Base-by-base conservation (phyloP, 2,797 vertebrate genomes). In the Kryptolebias ocellatus region DNA sequence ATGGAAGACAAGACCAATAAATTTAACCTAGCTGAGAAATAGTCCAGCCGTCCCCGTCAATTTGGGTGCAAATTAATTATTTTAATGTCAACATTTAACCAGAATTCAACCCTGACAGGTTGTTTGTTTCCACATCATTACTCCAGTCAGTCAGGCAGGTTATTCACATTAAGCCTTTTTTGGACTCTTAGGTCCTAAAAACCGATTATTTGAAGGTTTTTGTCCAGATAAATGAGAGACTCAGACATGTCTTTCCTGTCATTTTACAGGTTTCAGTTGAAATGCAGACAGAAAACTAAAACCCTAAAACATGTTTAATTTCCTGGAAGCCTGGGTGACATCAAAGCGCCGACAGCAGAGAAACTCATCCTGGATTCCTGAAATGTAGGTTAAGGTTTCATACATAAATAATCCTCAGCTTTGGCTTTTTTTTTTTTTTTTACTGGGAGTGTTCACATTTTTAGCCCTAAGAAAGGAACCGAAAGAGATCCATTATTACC, bases 371-470 rank as follows among this genome's bases (percentile, higher is more conserved):
- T 42, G 39, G 11, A 14, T 12, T 42, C 39, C 14, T 12, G 11
- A 42, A 42, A 42, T 42, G 39, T 42, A 42, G 39, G 39, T 42
- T 42, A 42, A 14, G 2, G 1, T 42, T 42, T 42, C 39, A 42
- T 42, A 12, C 75, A 79, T 80, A 84, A 85, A 89, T 84, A 87
- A 84, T 67, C 53, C 71, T 65, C 57, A 65, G 83, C 69, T 81
- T 86, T 83, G 59, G 9, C 42, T 20, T 5, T 67, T 60, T 70
- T 74, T 72, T 58, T 82, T 72, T 69, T 68, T 27, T 24, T 24
- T 24, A 24, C 20, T 24, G 20, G 20, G 20, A 24, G 20, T 24
- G 20, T 24, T 24, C 20, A 2, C 51, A 71, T 58, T 53, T 81
- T 62, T 53, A 64, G 28, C 18, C 24, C 9, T 61, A 77, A 69